phyloP scores from a whole-genome alignment of 2,797 vertebrate species.

The Chloroceryle inda region DNA sequence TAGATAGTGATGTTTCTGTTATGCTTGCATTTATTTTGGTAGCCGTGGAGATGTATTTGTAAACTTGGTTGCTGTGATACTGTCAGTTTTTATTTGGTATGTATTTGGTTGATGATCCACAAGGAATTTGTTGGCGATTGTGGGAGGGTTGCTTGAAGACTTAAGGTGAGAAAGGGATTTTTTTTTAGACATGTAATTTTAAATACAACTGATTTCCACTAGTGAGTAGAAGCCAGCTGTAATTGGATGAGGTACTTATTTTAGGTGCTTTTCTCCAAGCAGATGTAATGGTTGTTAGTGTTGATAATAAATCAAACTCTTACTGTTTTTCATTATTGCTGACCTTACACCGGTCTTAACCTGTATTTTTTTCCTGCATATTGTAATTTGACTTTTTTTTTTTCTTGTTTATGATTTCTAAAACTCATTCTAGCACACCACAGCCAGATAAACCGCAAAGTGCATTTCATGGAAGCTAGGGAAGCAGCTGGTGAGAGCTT shows the following conservation, averaged over 20 bases:
- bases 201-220: not conserved
- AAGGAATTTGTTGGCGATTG: not conserved
- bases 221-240: not conserved
- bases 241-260: not conserved
- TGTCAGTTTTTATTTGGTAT: not conserved
- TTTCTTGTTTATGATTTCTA: not conserved
- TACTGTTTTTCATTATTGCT: not conserved
- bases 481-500: not conserved
- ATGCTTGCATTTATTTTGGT: not conserved
- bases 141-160: not conserved
- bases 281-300: not conserved
- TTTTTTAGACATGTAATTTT: not conserved
- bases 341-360: not conserved
- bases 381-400: not conserved
- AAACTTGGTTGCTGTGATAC: not conserved
- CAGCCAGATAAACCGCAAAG: not conserved
- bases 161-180: not conserved
- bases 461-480: not conserved
- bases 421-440: not conserved
- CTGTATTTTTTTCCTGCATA: not conserved
- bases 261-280: not conserved
- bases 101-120: not conserved
- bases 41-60: not conserved
- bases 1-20: not conserved
- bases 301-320: not conserved